phyloP scores from a whole-genome alignment of 1,140 invertebrate genomes.

The Thaumatotibia leucotreta region DNA sequence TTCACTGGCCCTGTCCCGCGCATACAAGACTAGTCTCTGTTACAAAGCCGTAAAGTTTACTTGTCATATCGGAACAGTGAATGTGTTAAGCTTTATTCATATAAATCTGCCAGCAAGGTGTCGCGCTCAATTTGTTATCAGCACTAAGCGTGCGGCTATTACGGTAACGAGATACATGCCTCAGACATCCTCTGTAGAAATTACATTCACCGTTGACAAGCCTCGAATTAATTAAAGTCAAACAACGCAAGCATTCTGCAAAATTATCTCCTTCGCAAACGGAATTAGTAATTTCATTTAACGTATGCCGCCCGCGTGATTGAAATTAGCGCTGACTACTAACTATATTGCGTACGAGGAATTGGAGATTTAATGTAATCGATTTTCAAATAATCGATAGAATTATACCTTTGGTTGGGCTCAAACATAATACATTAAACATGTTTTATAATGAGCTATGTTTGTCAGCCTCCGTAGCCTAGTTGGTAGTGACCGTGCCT shows the following conservation, averaged over 20 bases:
- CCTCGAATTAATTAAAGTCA: constrained; percentile 74
- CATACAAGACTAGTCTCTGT: too few species aligned
- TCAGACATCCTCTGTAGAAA: constrained; percentile 56
- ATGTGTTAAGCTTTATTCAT: background rate
- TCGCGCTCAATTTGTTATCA: constrained; percentile 27
- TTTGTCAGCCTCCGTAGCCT: too few species aligned
- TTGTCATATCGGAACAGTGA: too few species aligned
- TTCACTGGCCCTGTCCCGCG: too few species aligned
- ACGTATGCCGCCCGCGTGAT: constrained; percentile 36
- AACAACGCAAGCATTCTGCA: constrained; percentile 68
- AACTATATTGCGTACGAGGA: background rate
- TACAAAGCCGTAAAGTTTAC: too few species aligned
- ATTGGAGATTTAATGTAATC: background rate
- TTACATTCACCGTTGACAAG: constrained; percentile 70
- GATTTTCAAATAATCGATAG: background rate
- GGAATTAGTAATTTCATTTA: constrained; percentile 69
- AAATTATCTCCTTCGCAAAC: constrained; percentile 69
- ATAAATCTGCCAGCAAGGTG: constrained; percentile 9
- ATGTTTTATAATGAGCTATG: too few species aligned
- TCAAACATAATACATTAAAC: background rate
- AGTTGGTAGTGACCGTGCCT: too few species aligned
- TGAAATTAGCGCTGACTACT: constrained; percentile 27
- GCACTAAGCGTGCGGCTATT: constrained; percentile 55
- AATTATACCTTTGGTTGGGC: background rate
- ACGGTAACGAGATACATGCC: constrained; percentile 63